A percentile compares a stretch with the other conserved stretches of the same genome.
phyloP scores from a whole-genome alignment of 1,140 invertebrate species.

The Drosophila sproati region DNA sequence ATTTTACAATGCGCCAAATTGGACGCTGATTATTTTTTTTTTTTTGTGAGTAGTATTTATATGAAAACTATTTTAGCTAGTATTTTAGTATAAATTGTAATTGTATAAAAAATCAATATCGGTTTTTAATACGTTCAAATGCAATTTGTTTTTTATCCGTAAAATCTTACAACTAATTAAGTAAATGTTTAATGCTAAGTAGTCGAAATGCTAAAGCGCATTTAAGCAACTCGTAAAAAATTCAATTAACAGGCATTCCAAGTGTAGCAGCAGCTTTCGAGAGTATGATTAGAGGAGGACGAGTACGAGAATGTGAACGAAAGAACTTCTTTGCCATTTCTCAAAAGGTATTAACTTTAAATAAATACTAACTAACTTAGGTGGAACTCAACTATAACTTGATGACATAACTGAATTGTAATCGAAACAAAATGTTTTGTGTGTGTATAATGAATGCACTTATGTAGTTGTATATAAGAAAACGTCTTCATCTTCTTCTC shows the following conservation, averaged over 20 bases:
- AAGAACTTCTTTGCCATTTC: slow-evolving; percentile 28
- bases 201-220: slow-evolving; percentile 44
- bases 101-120: slow-evolving; percentile 50
- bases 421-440: slow-evolving; percentile 58
- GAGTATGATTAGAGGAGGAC: slow-evolving; percentile 27
- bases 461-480: slow-evolving; percentile 20
- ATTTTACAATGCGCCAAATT: slow-evolving; percentile 67
- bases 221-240: slow-evolving; percentile 36
- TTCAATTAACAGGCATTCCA: slow-evolving; percentile 68
- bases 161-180: slow-evolving; percentile 66
- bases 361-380: slow-evolving; percentile 73
- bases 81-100: slow-evolving; percentile 45
- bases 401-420: slow-evolving; percentile 65
- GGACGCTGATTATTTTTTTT: slow-evolving; percentile 29
- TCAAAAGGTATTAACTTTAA: slow-evolving; percentile 34
- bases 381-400: slow-evolving; percentile 73
- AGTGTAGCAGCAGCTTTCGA: slow-evolving; percentile 38
- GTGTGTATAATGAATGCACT: slow-evolving; percentile 40
- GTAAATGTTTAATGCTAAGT: slow-evolving; percentile 48
- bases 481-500: slow-evolving; percentile 15
- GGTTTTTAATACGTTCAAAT: slow-evolving; percentile 71
- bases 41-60: slow-evolving; percentile 22
- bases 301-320: slow-evolving; percentile 38
- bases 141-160: slow-evolving; percentile 73
- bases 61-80: slow-evolving; percentile 72